Base-by-base conservation (phyloP, 2,888 invertebrate species). In the Noctua janthina region DNA sequence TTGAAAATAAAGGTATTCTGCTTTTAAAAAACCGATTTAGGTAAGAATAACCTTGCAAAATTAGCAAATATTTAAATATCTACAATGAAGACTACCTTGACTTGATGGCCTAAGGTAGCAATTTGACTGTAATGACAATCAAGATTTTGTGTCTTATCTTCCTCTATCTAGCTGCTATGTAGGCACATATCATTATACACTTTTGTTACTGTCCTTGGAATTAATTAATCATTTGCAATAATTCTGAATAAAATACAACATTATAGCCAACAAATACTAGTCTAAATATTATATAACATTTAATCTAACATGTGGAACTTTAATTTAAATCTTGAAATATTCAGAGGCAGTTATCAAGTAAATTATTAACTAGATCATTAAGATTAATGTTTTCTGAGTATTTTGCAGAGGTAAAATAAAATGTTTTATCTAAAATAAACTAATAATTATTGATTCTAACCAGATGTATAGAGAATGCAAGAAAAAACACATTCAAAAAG, bases 41-140 rank as follows among this genome's bases (percentile, higher is more conserved):
- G 89, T 89, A 93, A 88, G 87, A 91, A 91, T 92, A 93, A 91
- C 95, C 94, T 95, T 94, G 93, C 84, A 77, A 92, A 93, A 94
- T 92, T 94, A 91, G 92, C 92, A 94, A 94, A 93, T 93, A 94
- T 94, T 94, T 92, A 93, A 94, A 94, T 93, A 91, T 92, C 91
- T 91, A 91, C 90, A 93, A 92, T 91, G 91, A 92, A 90, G 93
- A 92, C 92, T 93, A 89, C 94, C 94, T 95, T 94, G 95, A 92
- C 89, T 92, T 89, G 90, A 92, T 93, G 91, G 92, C 89, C 91
- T 92, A 92, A 92, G 90, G 92, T 92, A 91, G 90, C 88, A 90
- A 91, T 90, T 92, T 90, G 90, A 85, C 79, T 90, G 89, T 88
- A 89, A 91, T 91, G 89, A 91, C 88, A 91, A 91, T 91, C 89